phyloP scores from a whole-genome alignment of 2,113 vertebrate species.

The Anguilla rostrata region DNA sequence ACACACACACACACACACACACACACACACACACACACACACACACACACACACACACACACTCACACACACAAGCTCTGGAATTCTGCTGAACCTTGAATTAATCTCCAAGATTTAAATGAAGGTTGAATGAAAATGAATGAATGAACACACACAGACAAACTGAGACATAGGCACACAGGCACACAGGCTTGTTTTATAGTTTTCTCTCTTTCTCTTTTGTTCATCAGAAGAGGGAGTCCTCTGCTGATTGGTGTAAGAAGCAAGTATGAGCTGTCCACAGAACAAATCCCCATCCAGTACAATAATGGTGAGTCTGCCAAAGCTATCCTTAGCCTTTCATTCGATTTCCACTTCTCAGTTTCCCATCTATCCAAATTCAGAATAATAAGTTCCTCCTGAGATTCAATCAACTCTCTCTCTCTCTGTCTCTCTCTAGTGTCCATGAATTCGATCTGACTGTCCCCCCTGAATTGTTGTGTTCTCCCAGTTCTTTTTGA shows the following conservation, averaged over 20 bases:
- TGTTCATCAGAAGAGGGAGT: conserved; percentile 82
- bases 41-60: neutral
- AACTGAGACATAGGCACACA: neutral
- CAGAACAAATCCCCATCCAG: conserved; percentile 85
- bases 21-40: no score
- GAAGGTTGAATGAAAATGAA: no score
- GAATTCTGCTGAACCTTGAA: no score
- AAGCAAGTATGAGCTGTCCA: conserved; percentile 84
- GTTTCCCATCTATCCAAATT: no score
- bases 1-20: neutral
- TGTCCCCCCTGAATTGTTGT: no score
- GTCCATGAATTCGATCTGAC: neutral
- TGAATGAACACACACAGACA: neutral
- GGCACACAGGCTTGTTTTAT: neutral
- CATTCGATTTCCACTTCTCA: neutral
- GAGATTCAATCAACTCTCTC: no score
- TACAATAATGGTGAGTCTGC: conserved; percentile 81
- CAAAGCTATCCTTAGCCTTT: conserved; percentile 25
- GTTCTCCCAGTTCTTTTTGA: neutral
- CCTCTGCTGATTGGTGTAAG: conserved; percentile 92
- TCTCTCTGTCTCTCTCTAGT: neutral
- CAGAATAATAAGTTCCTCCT: no score
- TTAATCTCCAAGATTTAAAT: no score
- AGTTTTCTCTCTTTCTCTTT: conserved; percentile 11
- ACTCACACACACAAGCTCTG: neutral